phyloP scores from a whole-genome alignment of 1,140 invertebrate genomes.

The Rhyacophila brunnea region DNA sequence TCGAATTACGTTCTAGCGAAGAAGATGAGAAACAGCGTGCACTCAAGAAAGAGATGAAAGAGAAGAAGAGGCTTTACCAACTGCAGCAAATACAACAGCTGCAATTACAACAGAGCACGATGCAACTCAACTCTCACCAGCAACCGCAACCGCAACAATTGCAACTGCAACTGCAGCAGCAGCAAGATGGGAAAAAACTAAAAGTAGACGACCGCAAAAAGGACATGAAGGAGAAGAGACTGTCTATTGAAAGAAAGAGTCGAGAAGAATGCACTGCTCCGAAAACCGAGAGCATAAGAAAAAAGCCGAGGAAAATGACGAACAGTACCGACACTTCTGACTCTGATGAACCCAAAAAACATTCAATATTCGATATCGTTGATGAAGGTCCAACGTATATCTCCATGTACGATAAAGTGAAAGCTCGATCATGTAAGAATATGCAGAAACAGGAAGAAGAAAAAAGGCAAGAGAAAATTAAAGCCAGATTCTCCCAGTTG shows the following conservation, averaged over 20 bases:
- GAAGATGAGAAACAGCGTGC: constrained; percentile 58
- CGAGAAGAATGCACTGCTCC: constrained; percentile 41
- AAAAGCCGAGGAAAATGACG: constrained; percentile 52
- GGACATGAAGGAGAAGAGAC: constrained; percentile 51
- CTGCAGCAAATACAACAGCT: constrained; percentile 55
- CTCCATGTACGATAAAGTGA: constrained; percentile 98
- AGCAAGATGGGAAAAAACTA: constrained; percentile 49
- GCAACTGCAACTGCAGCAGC: constrained; percentile 40
- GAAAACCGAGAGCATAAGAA: constrained; percentile 46
- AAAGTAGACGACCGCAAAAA: constrained; percentile 53
- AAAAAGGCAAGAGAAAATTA: constrained; percentile 80
- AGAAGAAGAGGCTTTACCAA: constrained; percentile 54
- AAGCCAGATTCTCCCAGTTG: constrained; percentile 85
- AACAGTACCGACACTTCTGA: constrained; percentile 61
- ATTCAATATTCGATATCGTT: constrained; percentile 89
- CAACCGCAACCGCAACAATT: constrained; percentile 54
- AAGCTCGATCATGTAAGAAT: constrained; percentile 89
- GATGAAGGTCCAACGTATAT: constrained; percentile 89
- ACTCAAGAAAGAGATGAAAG: constrained; percentile 56
- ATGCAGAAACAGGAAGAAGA: constrained; percentile 89
- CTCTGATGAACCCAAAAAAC: constrained; percentile 79
- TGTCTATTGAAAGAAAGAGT: constrained; percentile 55
- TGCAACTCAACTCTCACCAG: too few species aligned
- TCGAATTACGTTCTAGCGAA: constrained; percentile 59
- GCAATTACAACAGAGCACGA: constrained; percentile 49